Evolutionary conservation across 2,888 invertebrate species (phyloP).

Genomic region (Aplocera efformata): DNA sequence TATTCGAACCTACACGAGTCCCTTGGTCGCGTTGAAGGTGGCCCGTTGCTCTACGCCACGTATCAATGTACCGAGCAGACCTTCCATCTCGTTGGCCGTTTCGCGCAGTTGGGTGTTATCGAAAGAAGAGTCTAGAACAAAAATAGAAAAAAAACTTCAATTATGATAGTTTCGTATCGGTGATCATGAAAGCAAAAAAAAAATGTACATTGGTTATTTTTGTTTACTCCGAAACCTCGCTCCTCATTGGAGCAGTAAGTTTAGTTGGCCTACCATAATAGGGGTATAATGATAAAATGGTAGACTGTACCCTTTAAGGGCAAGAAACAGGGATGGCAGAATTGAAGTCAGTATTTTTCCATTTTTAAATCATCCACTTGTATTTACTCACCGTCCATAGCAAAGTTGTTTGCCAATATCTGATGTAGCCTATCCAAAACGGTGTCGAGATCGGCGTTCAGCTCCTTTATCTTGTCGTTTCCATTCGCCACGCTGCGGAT

Average conservation of each 20-base stretch:
- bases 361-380: no score
- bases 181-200: no score
- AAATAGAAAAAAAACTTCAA: neutral
- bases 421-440: slow-evolving; percentile 85
- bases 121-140: slow-evolving; percentile 67
- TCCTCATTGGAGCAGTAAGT: no score
- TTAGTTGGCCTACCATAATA: no score
- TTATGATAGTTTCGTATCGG: neutral
- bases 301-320: no score
- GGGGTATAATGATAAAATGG: no score
- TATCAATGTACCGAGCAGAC: slow-evolving; percentile 83
- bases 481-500: slow-evolving; percentile 56
- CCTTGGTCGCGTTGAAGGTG: slow-evolving; percentile 53
- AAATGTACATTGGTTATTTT: no score
- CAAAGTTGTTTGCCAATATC: slow-evolving; percentile 85
- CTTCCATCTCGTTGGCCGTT: slow-evolving; percentile 86
- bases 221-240: no score
- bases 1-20: slow-evolving; percentile 39
- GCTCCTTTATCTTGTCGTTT: slow-evolving; percentile 71
- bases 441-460: slow-evolving; percentile 84
- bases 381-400: no score
- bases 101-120: slow-evolving; percentile 85
- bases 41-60: slow-evolving; percentile 83
- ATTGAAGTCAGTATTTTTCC: no score
- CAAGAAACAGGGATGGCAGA: no score